phyloP scores from a whole-genome alignment of 2,113 vertebrate genomes.

The Xiphophorus maculatus region DNA sequence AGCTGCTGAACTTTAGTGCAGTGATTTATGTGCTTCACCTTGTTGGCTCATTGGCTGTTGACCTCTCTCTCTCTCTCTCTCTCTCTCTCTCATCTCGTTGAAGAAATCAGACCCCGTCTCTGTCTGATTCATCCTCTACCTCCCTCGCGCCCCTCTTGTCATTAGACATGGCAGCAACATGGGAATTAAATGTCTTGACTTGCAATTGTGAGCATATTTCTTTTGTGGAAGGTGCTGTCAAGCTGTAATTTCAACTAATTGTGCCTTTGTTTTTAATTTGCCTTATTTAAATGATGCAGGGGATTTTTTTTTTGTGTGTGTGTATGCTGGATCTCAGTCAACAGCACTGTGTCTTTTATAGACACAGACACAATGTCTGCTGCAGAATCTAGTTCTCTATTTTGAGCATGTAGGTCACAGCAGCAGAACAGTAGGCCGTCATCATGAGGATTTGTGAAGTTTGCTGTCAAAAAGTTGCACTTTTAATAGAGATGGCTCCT shows the following conservation, averaged over 20 bases:
- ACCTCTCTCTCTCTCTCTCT: constrained; percentile 28
- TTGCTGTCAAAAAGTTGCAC: constrained; percentile 41
- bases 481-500: constrained; percentile 1
- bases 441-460: constrained; percentile 53
- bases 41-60: constrained; percentile 49
- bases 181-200: constrained; percentile 54
- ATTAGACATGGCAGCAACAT: constrained; percentile 49
- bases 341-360: constrained; percentile 35
- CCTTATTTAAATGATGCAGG: constrained; percentile 1
- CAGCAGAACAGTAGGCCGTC: constrained; percentile 48
- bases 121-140: constrained; percentile 21
- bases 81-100: constrained; percentile 44
- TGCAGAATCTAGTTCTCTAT: constrained; percentile 69
- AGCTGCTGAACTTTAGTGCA: constrained; percentile 28
- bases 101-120: constrained; percentile 46
- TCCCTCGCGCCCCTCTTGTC: constrained; percentile 55
- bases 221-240: constrained; percentile 43
- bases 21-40: constrained; percentile 57
- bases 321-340: constrained; percentile 26
- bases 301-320: too few species aligned
- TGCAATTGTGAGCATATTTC: constrained; percentile 44
- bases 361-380: constrained; percentile 47
- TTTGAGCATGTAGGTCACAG: constrained; percentile 75
- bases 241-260: constrained; percentile 6
- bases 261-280: constrained; percentile 5